Evolutionary conservation across 2,113 vertebrate species (phyloP).

Genomic region (Gadus chalcogrammus): DNA sequence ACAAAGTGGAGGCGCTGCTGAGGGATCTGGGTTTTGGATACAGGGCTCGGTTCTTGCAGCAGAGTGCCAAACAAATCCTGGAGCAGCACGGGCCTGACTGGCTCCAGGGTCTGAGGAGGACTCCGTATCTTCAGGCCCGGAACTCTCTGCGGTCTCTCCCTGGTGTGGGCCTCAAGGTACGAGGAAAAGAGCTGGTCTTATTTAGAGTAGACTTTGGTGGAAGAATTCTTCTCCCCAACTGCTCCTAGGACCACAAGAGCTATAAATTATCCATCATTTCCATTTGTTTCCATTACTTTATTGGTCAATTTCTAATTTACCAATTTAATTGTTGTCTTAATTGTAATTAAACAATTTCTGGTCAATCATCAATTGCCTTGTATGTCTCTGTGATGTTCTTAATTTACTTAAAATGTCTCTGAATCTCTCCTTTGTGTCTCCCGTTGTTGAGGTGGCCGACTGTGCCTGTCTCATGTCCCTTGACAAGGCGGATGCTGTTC

Average conservation of each 20-base stretch:
- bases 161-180: constrained; percentile 89
- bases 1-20: constrained; percentile 74
- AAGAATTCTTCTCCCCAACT: too few relatives aligned
- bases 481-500: constrained; percentile 88
- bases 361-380: too few relatives aligned
- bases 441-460: constrained; percentile 84
- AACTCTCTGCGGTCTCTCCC: constrained; percentile 81
- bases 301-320: too few relatives aligned
- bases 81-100: constrained; percentile 70
- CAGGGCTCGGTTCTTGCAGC: constrained; percentile 83
- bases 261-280: too few relatives aligned
- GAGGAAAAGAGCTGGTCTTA: neutral
- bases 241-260: too few relatives aligned
- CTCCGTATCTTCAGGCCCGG: constrained; percentile 78
- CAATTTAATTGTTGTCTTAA: too few relatives aligned
- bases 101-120: constrained; percentile 73
- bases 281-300: too few relatives aligned
- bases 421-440: neutral
- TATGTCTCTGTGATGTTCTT: too few relatives aligned
- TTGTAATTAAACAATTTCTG: too few relatives aligned
- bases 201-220: too few relatives aligned
- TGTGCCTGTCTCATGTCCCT: constrained; percentile 93
- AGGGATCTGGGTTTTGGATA: constrained; percentile 89
- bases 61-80: constrained; percentile 78
- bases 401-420: too few relatives aligned